Evolutionary conservation across 2,797 vertebrate genomes (phyloP), one percentile per base, ranked within the genome.

Genomic region (Coranthus polyacanthus): DNA sequence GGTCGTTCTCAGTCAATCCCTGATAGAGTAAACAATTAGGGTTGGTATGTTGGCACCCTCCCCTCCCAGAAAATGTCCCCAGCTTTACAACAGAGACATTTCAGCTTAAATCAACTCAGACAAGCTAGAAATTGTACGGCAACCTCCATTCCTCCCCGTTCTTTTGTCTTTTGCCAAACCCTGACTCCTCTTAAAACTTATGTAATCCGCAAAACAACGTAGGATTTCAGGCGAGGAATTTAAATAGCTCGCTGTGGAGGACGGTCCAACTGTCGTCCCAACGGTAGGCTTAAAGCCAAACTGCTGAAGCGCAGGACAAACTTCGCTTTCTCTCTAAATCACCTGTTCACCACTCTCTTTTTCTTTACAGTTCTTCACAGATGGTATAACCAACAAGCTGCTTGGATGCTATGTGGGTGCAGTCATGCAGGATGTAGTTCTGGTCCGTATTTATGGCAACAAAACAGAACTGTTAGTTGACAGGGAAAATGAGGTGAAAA

Each of bases 331-430:
- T 32, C 0, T 34, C 6, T 6, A 1, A 53, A 62, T 81, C 9
- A 68, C 12, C n/a, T 55, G 4, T 51, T 47, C 12, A 16, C 13
- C 6, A 7, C 29, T 47, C 38, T 26, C 0, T 57, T 12, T 68
- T 13, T 57, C 12, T 70, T 55, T 63, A 68, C 20, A 99, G 98
- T 91, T 95, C 17, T 99, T 99, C 89, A 99, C 98, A 0, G 97
- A 99, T 22, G 98, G 98, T 11, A 99, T 99, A 73, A 99, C 98
- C 75, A 99, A 99, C 68, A 99, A 99, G 69, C 90, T 99, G 74
- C 94, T 99, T 47, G 97, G 96, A 83, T 99, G 97, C 88, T 98
- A 98, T 0, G 89, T 96, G 72, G 96, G 95, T 0, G 69, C 94
- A 2, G 63, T 85, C 45, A 94, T 94, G 89, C 92, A 96, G 3